Conservation (phyloP, 2,888 invertebrate species). For the Apantesis nais region DNA sequence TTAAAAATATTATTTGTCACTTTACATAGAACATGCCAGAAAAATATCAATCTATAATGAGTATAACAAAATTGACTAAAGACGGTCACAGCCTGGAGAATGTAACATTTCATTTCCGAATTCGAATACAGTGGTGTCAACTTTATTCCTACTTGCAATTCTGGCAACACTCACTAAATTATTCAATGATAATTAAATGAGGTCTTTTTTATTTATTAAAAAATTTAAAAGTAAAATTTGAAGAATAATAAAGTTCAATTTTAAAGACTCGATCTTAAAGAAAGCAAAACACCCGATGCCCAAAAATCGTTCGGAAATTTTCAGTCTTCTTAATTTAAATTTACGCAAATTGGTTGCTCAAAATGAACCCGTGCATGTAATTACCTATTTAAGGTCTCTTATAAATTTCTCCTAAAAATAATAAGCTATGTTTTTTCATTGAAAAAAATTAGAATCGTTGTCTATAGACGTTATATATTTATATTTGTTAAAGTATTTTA, state of each 20-base stretch:
- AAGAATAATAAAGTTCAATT: neutral
- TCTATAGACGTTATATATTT: slow-evolving; percentile 1
- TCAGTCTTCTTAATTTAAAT: neutral
- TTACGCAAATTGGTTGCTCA: slow-evolving; percentile 19
- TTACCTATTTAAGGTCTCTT: slow-evolving; percentile 30
- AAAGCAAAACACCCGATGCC: neutral
- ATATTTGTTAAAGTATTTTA: neutral
- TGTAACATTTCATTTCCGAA: too few relatives aligned
- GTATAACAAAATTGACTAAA: too few relatives aligned
- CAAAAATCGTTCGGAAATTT: neutral
- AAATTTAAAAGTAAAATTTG: too few relatives aligned
- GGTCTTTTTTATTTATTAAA: neutral
- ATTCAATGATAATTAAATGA: neutral
- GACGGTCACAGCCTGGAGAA: too few relatives aligned
- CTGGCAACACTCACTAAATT: neutral
- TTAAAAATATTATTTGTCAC: too few relatives aligned
- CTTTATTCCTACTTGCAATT: neutral
- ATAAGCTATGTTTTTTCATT: slow-evolving; percentile 23
- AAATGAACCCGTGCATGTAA: slow-evolving; percentile 38
- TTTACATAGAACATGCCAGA: too few relatives aligned
- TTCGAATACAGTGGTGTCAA: neutral
- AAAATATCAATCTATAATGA: too few relatives aligned
- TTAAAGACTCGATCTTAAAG: neutral
- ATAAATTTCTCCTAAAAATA: slow-evolving; percentile 32
- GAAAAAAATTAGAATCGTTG: slow-evolving; percentile 19